Conservation (phyloP, 2,113 vertebrate species). For the Chamaea fasciata region DNA sequence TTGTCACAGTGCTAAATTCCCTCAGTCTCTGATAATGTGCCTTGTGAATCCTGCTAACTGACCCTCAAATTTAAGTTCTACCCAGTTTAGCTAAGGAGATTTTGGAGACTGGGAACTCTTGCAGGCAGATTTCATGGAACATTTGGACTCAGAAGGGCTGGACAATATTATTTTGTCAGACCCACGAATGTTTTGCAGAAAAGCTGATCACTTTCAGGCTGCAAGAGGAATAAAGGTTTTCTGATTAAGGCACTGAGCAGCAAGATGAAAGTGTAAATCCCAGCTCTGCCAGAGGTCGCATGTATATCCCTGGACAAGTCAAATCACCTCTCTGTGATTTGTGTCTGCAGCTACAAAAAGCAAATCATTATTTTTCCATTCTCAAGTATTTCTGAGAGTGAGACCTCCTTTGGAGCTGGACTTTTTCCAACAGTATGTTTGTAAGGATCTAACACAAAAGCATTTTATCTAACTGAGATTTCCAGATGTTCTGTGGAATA, state of each 20-base stretch:
- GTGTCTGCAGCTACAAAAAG: neutral
- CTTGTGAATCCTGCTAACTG: neutral
- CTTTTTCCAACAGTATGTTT: neutral
- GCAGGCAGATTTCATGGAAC: neutral
- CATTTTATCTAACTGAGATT: neutral
- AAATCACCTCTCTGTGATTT: conserved; percentile 2
- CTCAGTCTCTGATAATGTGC: neutral
- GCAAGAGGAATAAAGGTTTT: neutral
- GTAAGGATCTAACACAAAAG: neutral
- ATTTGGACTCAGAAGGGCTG: neutral
- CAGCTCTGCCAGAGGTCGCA: neutral
- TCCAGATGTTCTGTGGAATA: neutral
- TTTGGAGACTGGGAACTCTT: neutral
- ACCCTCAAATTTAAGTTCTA: neutral
- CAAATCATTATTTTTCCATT: conserved; percentile 4
- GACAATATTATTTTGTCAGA: neutral
- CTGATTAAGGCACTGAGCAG: neutral
- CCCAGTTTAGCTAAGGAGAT: neutral
- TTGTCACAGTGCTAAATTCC: neutral
- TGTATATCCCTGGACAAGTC: conserved; percentile 26
- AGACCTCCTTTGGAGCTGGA: neutral
- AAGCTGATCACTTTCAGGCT: neutral
- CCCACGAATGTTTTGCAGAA: neutral
- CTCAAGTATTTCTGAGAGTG: neutral
- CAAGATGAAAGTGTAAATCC: neutral